Conservation (phyloP, 2,888 invertebrate genomes). For the Dromius quadrimaculatus region DNA sequence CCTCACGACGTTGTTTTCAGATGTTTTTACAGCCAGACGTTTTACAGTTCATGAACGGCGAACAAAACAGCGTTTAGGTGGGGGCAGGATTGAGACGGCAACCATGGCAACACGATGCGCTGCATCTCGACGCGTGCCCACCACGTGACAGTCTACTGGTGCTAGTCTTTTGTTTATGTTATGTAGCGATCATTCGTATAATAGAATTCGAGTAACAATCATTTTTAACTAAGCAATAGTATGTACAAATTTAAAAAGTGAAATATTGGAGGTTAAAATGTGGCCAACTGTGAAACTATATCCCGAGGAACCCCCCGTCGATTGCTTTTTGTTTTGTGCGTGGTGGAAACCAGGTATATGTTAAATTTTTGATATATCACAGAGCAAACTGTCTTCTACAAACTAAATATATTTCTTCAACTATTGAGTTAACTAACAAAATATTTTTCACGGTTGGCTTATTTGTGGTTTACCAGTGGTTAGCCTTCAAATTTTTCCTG, state of each 20-base stretch:
- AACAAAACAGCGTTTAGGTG: not conserved
- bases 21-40: not conserved
- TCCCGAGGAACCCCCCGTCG: conserved; percentile 40
- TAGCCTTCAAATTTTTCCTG: no score
- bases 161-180: conserved; percentile 41
- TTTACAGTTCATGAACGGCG: no score
- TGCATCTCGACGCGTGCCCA: conserved; percentile 10
- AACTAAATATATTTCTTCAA: no score
- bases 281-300: conserved; percentile 27
- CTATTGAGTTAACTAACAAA: no score
- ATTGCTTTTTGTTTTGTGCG: conserved; percentile 46
- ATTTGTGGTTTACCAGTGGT: no score
- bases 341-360: conserved; percentile 49
- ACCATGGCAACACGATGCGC: conserved; percentile 31
- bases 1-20: not conserved
- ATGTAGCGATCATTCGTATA: not conserved
- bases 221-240: no score
- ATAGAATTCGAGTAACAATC: not conserved
- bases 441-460: no score
- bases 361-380: no score
- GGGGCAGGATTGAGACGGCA: conserved; percentile 30
- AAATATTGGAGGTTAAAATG: conserved; percentile 14
- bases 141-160: conserved; percentile 36
- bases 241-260: not conserved
- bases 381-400: no score